Conservation (phyloP, 2,113 vertebrate genomes). For the Psephotus haematonotus region DNA sequence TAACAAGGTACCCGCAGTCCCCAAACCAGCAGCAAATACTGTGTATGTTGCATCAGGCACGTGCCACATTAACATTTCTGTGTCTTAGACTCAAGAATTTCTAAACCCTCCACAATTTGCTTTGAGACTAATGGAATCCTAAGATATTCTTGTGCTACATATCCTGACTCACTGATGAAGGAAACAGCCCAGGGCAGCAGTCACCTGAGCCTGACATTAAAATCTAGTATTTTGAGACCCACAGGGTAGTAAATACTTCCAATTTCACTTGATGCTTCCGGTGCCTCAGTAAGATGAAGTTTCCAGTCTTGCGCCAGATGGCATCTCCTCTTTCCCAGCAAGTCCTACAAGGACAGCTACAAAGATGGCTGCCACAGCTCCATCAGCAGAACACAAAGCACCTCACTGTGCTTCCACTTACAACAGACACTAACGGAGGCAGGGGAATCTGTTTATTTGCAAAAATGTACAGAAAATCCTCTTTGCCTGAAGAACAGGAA, state of each 20-base stretch:
- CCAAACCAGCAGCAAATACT: not conserved
- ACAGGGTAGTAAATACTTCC: not conserved
- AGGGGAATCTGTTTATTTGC: not conserved
- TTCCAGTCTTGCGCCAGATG: not conserved
- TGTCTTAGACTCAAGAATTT: not conserved
- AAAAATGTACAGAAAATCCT: not conserved
- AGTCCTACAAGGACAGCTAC: not conserved
- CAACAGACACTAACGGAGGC: not conserved
- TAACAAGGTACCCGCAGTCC: fast-evolving
- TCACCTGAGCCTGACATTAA: not conserved
- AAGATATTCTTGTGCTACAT: not conserved
- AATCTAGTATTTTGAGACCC: not conserved
- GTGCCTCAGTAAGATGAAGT: not conserved
- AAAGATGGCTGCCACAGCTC: fast-evolving
- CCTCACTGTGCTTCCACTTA: not conserved
- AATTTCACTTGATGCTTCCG: not conserved
- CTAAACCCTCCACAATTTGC: not conserved
- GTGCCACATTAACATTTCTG: not conserved
- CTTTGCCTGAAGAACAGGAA: not conserved
- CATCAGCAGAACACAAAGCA: not conserved
- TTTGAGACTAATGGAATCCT: not conserved
- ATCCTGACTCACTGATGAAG: not conserved
- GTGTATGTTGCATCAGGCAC: not conserved
- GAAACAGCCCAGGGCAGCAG: not conserved
- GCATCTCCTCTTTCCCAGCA: not conserved